These are phyloP conservation scores for Ditula angustiorana DNA, from an alignment of 2,888 invertebrate genomes.

Conservation along the genomic window DNA sequence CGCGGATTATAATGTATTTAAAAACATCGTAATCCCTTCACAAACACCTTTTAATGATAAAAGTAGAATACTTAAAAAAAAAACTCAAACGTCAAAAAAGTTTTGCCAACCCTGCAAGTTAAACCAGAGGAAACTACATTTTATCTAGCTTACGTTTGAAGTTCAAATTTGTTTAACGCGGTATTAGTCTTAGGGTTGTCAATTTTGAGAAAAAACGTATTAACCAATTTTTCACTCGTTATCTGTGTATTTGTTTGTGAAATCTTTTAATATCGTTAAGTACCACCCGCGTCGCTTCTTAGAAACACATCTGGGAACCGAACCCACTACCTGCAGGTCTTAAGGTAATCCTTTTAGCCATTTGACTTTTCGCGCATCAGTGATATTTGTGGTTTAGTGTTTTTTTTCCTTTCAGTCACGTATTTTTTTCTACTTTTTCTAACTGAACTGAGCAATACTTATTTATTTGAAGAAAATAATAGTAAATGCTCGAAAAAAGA, in stretches of 20 bases:
- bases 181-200: conserved; percentile 10
- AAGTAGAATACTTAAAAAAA: conserved; percentile 22
- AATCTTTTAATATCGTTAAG: conserved; percentile 59
- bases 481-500: too few relatives aligned
- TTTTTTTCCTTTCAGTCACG: conserved; percentile 28
- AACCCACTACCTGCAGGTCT: conserved; percentile 65
- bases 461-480: too few relatives aligned
- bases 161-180: background rate
- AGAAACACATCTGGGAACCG: conserved; percentile 54
- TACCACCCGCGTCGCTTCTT: conserved; percentile 70
- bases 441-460: conserved; percentile 7
- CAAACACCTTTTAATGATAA: conserved; percentile 38
- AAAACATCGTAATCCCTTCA: conserved; percentile 32
- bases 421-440: conserved; percentile 23
- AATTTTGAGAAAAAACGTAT: conserved; percentile 35
- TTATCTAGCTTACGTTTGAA: background rate
- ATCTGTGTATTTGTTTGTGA: conserved; percentile 55
- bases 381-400: conserved; percentile 27
- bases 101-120: background rate
- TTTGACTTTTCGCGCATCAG: conserved; percentile 41
- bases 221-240: conserved; percentile 50
- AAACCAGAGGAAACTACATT: background rate
- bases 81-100: conserved; percentile 9
- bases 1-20: conserved; percentile 30
- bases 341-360: conserved; percentile 42